Evolutionary conservation across 2,797 vertebrate genomes (phyloP).

Genomic region (Pantherophis vulpinus): DNA sequence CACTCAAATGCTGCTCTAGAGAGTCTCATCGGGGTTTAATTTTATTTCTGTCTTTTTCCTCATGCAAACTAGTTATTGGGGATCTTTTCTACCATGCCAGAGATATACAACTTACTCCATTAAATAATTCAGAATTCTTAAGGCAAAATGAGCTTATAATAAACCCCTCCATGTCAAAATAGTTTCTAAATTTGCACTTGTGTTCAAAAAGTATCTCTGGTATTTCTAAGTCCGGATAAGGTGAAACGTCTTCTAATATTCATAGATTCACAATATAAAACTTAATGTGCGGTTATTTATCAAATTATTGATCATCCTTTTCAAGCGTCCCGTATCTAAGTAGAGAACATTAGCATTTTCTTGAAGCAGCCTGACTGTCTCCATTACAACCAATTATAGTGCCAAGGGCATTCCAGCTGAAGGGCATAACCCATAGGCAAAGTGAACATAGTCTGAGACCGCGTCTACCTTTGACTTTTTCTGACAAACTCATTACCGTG

Average conservation of each 20-base stretch:
- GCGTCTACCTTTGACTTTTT: constrained; percentile 18
- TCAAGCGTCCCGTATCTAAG: constrained; percentile 11
- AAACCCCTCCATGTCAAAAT: neutral
- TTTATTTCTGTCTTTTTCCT: neutral
- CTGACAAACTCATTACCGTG: constrained; percentile 26
- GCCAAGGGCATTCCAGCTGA: constrained; percentile 5
- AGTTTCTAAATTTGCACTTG: neutral
- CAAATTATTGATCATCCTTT: constrained; percentile 14
- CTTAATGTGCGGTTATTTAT: constrained; percentile 7
- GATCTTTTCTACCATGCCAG: neutral
- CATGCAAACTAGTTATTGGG: neutral
- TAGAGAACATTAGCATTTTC: constrained; percentile 6
- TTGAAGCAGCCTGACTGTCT: neutral
- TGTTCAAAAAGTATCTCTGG: neutral
- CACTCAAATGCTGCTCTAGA: neutral
- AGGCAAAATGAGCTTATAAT: neutral
- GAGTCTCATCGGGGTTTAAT: neutral
- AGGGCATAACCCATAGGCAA: constrained; percentile 16
- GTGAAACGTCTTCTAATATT: neutral
- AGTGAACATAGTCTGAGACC: neutral
- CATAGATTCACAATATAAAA: neutral
- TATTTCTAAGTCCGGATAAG: neutral
- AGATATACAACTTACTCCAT: neutral
- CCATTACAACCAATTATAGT: neutral
- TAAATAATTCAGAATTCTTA: neutral